Conservation (phyloP, 2,797 vertebrate species). For the Enteromius argenteus region DNA sequence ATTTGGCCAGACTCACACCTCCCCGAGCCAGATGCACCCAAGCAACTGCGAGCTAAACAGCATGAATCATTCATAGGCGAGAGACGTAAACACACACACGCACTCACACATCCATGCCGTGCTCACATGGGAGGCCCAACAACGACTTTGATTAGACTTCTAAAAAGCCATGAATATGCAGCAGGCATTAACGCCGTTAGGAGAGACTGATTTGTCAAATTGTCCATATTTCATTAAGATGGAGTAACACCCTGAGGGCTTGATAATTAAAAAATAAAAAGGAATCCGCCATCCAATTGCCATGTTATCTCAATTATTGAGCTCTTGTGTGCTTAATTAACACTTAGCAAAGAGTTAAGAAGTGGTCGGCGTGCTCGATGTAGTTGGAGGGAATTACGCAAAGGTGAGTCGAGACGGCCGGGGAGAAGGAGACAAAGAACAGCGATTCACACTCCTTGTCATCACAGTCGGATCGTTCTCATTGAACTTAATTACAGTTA, state of each 20-base stretch:
- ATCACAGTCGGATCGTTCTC: conserved; percentile 80
- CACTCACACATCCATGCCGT: conserved; percentile 36
- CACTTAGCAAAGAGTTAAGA: conserved; percentile 63
- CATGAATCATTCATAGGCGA: conserved; percentile 90
- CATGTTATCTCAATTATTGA: conserved; percentile 75
- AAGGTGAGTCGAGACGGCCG: conserved; percentile 62
- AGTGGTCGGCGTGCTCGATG: conserved; percentile 56
- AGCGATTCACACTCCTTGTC: conserved; percentile 75
- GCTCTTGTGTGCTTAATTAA: conserved; percentile 71
- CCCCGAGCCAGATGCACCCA: conserved; percentile 79
- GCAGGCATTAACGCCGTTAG: conserved; percentile 71
- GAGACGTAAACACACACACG: conserved; percentile 51
- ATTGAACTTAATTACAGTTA: conserved; percentile 87
- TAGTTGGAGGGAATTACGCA: conserved; percentile 38
- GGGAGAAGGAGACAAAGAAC: conserved; percentile 59
- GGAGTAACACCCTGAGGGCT: conserved; percentile 78
- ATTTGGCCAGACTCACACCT: conserved; percentile 82
- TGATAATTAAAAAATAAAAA: conserved; percentile 76
- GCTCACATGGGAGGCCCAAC: conserved; percentile 79
- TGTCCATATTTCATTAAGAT: conserved; percentile 82
- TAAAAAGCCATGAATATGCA: conserved; percentile 88
- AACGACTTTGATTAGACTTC: conserved; percentile 90
- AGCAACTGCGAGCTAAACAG: conserved; percentile 82
- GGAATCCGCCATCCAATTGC: conserved; percentile 69
- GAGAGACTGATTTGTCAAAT: conserved; percentile 84